phyloP scores from a whole-genome alignment of 2,113 vertebrate genomes.

The Fulica atra region DNA sequence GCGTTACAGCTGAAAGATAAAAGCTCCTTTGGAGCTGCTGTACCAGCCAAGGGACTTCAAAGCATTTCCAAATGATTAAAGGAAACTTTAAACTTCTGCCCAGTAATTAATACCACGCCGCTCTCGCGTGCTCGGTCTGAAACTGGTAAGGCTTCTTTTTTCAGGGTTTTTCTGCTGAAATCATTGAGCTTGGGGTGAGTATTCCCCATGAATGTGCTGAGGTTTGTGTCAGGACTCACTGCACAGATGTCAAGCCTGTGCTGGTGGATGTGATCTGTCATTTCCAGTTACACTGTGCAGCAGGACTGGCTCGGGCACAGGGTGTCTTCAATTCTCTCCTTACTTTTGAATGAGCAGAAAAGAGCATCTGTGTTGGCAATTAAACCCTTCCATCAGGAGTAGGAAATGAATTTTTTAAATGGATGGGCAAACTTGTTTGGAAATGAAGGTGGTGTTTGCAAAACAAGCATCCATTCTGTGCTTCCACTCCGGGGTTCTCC shows the following conservation, averaged over 20 bases:
- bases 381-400: neutral
- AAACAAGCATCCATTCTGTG: conserved; percentile 2
- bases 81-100: neutral
- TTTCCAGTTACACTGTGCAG: neutral
- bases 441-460: neutral
- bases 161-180: neutral
- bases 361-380: neutral
- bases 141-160: neutral
- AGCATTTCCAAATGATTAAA: conserved; percentile 1
- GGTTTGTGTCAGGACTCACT: neutral
- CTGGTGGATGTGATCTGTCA: neutral
- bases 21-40: neutral
- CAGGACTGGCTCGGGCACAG: neutral
- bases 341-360: neutral
- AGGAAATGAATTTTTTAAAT: neutral
- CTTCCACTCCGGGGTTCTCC: neutral
- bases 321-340: neutral
- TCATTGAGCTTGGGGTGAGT: neutral
- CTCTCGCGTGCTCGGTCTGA: neutral
- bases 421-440: neutral
- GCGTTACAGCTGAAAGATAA: neutral
- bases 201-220: neutral
- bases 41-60: neutral
- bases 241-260: neutral
- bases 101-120: neutral